Percentiles rank a stretch among this genome's conserved stretches.
Conservation (phyloP, 2,113 vertebrate species). For the Haemorhous mexicanus region DNA sequence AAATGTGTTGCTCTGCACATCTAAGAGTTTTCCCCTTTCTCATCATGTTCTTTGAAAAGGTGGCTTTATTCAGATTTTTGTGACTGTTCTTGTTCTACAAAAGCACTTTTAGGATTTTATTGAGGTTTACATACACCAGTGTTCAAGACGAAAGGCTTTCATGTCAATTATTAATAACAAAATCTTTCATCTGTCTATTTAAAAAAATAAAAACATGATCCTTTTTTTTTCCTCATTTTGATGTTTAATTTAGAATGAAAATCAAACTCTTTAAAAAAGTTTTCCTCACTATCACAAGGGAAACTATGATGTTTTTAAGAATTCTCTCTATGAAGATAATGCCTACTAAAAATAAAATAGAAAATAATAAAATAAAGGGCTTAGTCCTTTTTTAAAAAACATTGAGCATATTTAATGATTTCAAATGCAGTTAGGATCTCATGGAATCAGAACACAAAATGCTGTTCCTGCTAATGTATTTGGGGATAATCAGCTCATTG, state of each 20-base stretch:
- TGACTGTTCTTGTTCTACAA: slow-evolving; percentile 70
- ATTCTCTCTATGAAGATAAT: slow-evolving; percentile 61
- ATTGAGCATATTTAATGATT: neutral
- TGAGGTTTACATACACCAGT: slow-evolving; percentile 66
- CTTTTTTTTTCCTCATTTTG: slow-evolving; percentile 35
- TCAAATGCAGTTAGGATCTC: neutral
- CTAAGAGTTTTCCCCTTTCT: slow-evolving; percentile 63
- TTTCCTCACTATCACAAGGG: slow-evolving; percentile 55
- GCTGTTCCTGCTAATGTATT: neutral
- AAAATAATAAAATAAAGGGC: slow-evolving; percentile 48
- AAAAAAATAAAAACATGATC: slow-evolving; percentile 69
- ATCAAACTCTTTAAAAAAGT: slow-evolving; percentile 61
- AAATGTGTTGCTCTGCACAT: slow-evolving; percentile 66
- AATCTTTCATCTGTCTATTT: slow-evolving; percentile 68
- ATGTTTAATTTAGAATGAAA: slow-evolving; percentile 74
- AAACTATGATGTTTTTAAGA: slow-evolving; percentile 55
- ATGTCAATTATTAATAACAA: slow-evolving; percentile 72
- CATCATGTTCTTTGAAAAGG: slow-evolving; percentile 68
- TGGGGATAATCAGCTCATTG: neutral
- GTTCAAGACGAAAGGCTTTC: slow-evolving; percentile 68
- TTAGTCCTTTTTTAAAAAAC: neutral
- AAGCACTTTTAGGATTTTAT: slow-evolving; percentile 69
- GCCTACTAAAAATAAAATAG: slow-evolving; percentile 47
- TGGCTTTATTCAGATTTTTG: slow-evolving; percentile 66
- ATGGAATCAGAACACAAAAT: neutral